Conservation (phyloP, 35 echinoderm and acorn worm species). For the Ophioderma brevispina region DNA sequence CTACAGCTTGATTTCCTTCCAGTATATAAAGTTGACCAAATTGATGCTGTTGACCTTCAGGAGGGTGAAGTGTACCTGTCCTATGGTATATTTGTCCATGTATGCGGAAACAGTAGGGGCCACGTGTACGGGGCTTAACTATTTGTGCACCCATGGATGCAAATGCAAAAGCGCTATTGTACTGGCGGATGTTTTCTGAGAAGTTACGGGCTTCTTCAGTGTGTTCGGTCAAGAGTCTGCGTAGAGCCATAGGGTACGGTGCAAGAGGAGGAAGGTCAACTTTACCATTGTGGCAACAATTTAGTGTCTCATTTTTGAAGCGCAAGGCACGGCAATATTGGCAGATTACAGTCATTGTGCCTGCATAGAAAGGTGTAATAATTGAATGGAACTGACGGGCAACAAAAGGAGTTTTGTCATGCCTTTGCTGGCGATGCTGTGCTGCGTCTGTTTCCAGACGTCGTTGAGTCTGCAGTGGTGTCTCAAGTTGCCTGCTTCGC, state of each 20-base stretch:
- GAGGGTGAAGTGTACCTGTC: slow-evolving; percentile 7
- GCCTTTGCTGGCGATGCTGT: too few relatives aligned
- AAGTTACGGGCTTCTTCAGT: neutral
- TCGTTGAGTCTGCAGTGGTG: too few relatives aligned
- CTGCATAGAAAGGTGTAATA: too few relatives aligned
- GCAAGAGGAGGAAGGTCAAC: neutral
- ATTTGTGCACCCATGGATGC: slow-evolving; percentile 23
- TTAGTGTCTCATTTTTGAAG: too few relatives aligned
- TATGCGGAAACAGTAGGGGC: slow-evolving; percentile 11
- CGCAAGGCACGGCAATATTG: too few relatives aligned
- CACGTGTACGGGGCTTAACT: neutral
- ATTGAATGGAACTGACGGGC: too few relatives aligned
- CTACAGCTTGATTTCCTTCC: slow-evolving; percentile 1
- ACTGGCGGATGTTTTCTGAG: slow-evolving; percentile 1
- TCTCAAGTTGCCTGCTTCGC: too few relatives aligned
- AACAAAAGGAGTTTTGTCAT: too few relatives aligned
- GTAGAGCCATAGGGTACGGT: neutral
- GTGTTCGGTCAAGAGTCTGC: neutral
- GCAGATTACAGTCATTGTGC: too few relatives aligned
- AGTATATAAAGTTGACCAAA: slow-evolving; percentile 22
- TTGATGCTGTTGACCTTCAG: neutral
- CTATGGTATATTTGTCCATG: slow-evolving; percentile 30
- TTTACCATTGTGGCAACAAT: slow-evolving; percentile 3
- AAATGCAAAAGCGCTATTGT: slow-evolving; percentile 29
- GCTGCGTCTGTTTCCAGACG: too few relatives aligned